Evolutionary conservation across 2,888 invertebrate genomes (phyloP), one percentile per base, ranked within the genome.

Genomic region (Gari tellinella): DNA sequence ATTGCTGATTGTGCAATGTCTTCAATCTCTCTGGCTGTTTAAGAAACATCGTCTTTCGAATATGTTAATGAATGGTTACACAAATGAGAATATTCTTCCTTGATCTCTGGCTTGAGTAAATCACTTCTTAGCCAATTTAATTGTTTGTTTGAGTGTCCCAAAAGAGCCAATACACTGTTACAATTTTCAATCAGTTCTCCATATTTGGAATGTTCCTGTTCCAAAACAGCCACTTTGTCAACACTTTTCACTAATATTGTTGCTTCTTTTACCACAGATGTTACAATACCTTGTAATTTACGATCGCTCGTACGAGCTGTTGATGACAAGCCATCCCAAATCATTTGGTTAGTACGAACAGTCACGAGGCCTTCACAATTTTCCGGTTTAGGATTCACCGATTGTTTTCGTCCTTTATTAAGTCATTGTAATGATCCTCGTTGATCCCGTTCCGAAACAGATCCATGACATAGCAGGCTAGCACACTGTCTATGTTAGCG

Each of bases 291-390:
- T 46, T 56, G 49, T 23, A 64, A 26, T 41, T 52, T 65, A 19
- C 31, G 14, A 41, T 65, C 56, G 48, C 56, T 65, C 21, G 61
- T 61, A 14, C 41, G 26, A 8, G 53, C 45, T 4, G 23, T 38
- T n/a, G 37, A 49, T 2, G 48, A 53, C 19, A 61, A 8, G 1
- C 38, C 40, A 49, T 68, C 53, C 68, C 68, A 62, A 7, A 68
- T 48, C n/a, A 62, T 21, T 21, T 56, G 63, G 17, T 63, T 62
- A 3, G 63, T 63, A 4, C 56, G 46, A 10, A 69, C 69, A 3
- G 43, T 21, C 12, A 51, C 51, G 38, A 69, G 21, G 1, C 62
- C 57, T 10, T 69, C 69, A 53, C 62, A 68, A 25, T 61, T 68
- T 48, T 53, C 55, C 5, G 61, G 68, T 49, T 10, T 4, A 10